phyloP scores from a whole-genome alignment of 2,888 invertebrate species.

The Omphaloscelis lunosa region DNA sequence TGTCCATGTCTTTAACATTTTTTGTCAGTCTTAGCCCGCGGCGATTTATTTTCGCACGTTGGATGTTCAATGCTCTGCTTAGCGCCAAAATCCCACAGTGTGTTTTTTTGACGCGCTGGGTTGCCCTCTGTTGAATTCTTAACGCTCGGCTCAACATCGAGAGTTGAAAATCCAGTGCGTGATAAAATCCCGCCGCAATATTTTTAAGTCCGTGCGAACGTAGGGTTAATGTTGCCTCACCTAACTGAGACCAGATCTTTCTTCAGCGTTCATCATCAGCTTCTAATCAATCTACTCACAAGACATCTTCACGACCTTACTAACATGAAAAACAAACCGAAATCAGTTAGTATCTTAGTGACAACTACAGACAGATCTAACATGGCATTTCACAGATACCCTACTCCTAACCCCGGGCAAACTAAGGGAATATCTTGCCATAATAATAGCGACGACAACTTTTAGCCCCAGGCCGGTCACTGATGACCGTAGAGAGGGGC shows the following conservation, averaged over 20 bases:
- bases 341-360: conserved; percentile 8
- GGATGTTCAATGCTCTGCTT: no score
- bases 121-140: no score
- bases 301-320: background rate
- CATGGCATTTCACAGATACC: conserved; percentile 28
- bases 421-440: conserved; percentile 30
- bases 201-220: no score
- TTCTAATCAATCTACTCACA: background rate
- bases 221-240: background rate
- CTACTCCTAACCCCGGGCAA: conserved; percentile 20
- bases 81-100: no score
- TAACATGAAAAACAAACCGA: background rate
- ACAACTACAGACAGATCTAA: conserved; percentile 25
- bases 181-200: no score
- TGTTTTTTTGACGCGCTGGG: no score
- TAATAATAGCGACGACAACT: conserved; percentile 60
- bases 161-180: no score
- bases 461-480: conserved; percentile 53
- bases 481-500: conserved; percentile 60
- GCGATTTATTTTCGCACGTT: no score
- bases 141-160: no score
- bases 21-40: no score
- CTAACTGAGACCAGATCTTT: background rate
- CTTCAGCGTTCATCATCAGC: background rate
- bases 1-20: no score